Base-by-base conservation (phyloP, 1,140 invertebrate genomes). In the Heliconius congener region DNA sequence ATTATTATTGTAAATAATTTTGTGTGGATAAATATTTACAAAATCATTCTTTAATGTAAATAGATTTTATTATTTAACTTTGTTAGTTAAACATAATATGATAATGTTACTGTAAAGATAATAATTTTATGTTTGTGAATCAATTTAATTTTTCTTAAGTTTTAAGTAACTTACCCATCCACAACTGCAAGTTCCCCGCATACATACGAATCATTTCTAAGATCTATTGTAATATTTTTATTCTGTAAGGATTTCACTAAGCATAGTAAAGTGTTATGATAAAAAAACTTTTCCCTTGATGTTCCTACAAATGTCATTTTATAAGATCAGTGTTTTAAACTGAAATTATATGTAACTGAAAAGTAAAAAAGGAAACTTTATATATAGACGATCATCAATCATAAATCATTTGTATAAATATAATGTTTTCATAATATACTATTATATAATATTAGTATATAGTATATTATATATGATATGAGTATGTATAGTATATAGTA, bases 211-310 rank as follows among this genome's bases (percentile, higher is more conserved):
- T 97, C 96, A 89, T 96, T 96, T 79, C 96, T 91, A 42, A 97
- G 89, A 89, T 97, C 96, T 23, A 97, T 91, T n/a, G 95, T 96
- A 8, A 96, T 96, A 84, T 91, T 95, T 86, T 95, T 91, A n/a
- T 96, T 95, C 91, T 96, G 94, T 11, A 97, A 90, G 71, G 96
- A 95, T 94, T 96, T 96, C 73, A 96, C 89, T 81, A 97, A 91
- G 84, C 96, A 95, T 50, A 96, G 85, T 73, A 96, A 88, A 74
- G 91, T 96, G 82, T 96, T 96, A 72, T 95, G 94, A 77, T 95
- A 95, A 50, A 83, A 89, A 83, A 94, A 95, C 84, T 93, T 95
- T 89, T 96, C 96, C 83, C 84, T 93, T 50, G 89, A 74, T 70
- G 86, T 86, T 71, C 92, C 91, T 80, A 90, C 75, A 90, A 93